Evolutionary conservation across 2,888 invertebrate genomes (phyloP).

Genomic region (Erebia ligea): DNA sequence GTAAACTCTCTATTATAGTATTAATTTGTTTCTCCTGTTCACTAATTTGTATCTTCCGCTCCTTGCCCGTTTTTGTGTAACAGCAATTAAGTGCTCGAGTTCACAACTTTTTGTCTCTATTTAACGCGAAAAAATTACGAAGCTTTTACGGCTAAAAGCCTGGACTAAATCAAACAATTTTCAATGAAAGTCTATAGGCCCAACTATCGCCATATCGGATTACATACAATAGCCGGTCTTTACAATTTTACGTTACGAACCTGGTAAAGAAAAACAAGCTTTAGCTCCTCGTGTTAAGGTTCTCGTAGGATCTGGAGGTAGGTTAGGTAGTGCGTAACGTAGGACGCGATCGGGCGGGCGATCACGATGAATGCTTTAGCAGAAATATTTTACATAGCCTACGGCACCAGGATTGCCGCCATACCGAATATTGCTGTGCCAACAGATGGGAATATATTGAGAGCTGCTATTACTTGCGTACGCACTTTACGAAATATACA

Average conservation of each 20-base stretch:
- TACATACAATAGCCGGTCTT: constrained; percentile 69
- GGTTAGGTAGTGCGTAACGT: constrained; percentile 64
- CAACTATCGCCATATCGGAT: constrained; percentile 74
- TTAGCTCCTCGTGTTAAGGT: constrained; percentile 54
- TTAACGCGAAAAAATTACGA: constrained; percentile 42
- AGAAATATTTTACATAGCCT: constrained; percentile 83
- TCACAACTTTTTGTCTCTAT: constrained; percentile 39
- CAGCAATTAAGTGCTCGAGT: constrained; percentile 38
- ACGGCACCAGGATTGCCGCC: constrained; percentile 69
- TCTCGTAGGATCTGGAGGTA: constrained; percentile 45
- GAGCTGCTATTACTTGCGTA: constrained; percentile 39
- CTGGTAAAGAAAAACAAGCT: constrained; percentile 47
- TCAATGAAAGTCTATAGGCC: constrained; percentile 63
- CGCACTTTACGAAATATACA: constrained; percentile 10
- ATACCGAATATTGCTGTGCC: constrained; percentile 78
- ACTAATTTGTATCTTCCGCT: constrained; percentile 75
- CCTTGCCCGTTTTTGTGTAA: constrained; percentile 49
- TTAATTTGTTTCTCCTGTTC: constrained; percentile 79
- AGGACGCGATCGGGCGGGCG: constrained; percentile 72
- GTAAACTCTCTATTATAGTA: constrained; percentile 50
- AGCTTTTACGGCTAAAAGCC: constrained; percentile 47
- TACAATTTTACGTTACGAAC: constrained; percentile 49
- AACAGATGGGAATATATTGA: constrained; percentile 63
- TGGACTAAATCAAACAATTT: constrained; percentile 70
- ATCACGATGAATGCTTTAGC: constrained; percentile 82